Base-by-base conservation (phyloP, 2,113 vertebrate species). In the Lichenostomus cassidix region DNA sequence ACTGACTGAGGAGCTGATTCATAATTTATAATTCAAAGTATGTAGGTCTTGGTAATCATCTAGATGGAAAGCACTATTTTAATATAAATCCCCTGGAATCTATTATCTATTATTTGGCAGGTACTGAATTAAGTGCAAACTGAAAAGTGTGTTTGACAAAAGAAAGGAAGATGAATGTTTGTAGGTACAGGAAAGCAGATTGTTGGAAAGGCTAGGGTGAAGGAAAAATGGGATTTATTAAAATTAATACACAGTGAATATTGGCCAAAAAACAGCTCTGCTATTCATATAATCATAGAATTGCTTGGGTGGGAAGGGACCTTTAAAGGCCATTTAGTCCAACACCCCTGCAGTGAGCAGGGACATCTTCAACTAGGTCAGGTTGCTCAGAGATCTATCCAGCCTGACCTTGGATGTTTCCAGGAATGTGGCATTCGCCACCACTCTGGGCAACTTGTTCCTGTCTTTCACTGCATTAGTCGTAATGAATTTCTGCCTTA, bases 51-150 rank as follows among this genome's bases (percentile, higher is more conserved):
- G 21, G 62, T 64, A 95, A 82, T 68, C 24, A 78, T 79, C 74
- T 53, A 63, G 77, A 87, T 92, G 58, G 55, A 92, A 94, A 63
- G 19, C 20, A 76, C 37, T 82, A 60, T 76, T 92, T 89, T 87
- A 94, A 71, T 83, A 92, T 65, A 81, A 93, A 92, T 49, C 60
- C 56, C 52, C 75, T n/a, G 55, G 39, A 94, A 86, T 83, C 50
- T 70, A 70, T 92, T 95, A 80, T 86, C 92, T 90, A 27, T 89
- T 94, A 74, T 84, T 84, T 89, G 71, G 27, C 60, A 92, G 77
- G 52, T 78, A 56, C 11, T 41, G 63, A 93, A 91, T 76, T 78
- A 92, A 75, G 23, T 81, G 82, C 47, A 78, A 86, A 93, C 56
- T 78, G 39, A 90, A 92, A 83, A 74, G 7, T 1, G 2, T 44